phyloP scores from a whole-genome alignment of 2,888 invertebrate genomes.

The Mythimna impura region DNA sequence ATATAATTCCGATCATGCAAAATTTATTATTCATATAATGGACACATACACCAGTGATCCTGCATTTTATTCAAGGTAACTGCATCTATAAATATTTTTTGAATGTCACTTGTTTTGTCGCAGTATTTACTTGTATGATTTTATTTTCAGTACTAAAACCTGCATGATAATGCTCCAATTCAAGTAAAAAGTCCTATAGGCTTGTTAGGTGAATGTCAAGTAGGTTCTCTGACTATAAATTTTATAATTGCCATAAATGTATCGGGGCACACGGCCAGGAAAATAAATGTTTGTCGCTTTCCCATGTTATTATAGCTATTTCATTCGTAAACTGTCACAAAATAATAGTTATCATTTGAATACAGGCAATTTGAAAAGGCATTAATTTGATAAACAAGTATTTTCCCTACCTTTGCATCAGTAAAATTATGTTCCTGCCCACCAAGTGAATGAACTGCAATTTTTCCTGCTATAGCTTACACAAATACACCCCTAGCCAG shows the following conservation, averaged over 20 bases:
- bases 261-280: too few species aligned
- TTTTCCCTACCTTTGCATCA: neutral
- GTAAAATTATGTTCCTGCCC: neutral
- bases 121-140: constrained; percentile 1
- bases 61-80: constrained; percentile 3
- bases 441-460: constrained; percentile 59
- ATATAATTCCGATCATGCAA: constrained; percentile 20
- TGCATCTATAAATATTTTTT: constrained; percentile 13
- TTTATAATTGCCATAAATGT: neutral
- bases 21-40: constrained; percentile 36
- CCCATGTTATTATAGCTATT: neutral
- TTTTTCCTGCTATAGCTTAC: constrained; percentile 47
- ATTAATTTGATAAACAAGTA: neutral
- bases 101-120: constrained; percentile 16
- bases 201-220: neutral
- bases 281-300: too few species aligned
- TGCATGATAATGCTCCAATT: neutral
- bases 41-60: neutral
- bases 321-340: neutral
- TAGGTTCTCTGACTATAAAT: neutral
- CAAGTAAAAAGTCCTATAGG: neutral
- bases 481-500: constrained; percentile 52
- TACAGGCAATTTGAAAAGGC: neutral
- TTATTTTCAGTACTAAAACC: neutral
- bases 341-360: neutral